Base-by-base conservation (phyloP, 2,113 vertebrate species). In the Seriola rivoliana region DNA sequence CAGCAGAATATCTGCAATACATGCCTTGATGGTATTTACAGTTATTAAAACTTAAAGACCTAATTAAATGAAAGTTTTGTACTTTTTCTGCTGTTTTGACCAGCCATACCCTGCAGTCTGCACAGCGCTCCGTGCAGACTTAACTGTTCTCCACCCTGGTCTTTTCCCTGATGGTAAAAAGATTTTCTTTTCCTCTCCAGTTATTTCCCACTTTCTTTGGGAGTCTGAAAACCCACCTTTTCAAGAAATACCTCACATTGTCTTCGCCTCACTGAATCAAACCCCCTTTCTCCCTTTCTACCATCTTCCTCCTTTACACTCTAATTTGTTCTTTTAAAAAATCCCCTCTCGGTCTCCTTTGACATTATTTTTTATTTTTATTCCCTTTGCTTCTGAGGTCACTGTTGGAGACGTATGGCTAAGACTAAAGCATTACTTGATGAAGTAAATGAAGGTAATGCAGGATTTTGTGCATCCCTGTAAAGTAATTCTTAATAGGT, bases 191-290 rank as follows among this genome's bases (percentile, higher is more conserved):
- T 67, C 60, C 52, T 67, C 50, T 63, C 16, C 40, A 57, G n/a
- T 57, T 64, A 72, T 46, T 65, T 21, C 64, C 14, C 11, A 25
- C 40, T 44, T 42, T 79, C 40, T 36, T 76, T 68, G 66, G 14
- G 38, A 78, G 58, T 71, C 63, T 79, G 36, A 67, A 80, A 69
- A 79, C 44, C 55, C 58, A 66, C 73, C 59, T 83, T 57, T 72
- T 76, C 32, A 66, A 74, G 64, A 81, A 68, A 81, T 66, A 68
- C 70, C 68, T 73, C 17, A 62, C 73, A 68, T 75, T 58, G 40
- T 69, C 84, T 46, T 75, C 23, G 7, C 62, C 65, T 81, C 77
- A 72, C 46, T 75, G 64, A 88, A 71, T 86, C 70, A 70, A 42
- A 34, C 68, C 71, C 34, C 44, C 40, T 59, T 57, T 71, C 63